Base-by-base conservation (phyloP, 2,888 invertebrate genomes). In the Acrocyrtus sp. region DNA sequence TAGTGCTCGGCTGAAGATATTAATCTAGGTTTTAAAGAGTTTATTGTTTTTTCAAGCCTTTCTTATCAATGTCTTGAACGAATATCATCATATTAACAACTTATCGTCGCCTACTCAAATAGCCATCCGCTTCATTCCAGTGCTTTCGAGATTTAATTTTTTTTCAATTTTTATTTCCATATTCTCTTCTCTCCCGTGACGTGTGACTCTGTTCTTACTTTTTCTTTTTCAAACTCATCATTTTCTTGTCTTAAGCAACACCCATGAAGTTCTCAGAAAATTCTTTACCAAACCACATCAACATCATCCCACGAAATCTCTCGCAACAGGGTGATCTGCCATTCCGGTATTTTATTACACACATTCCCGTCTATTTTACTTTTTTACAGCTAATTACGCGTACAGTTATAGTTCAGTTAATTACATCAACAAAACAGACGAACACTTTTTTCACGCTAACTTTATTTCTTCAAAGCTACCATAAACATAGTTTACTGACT, bases 21-120 rank as follows among this genome's bases (percentile, higher is more conserved):
- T 73, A 72, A 72, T 72, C 72, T 72, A 72, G 12, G 5, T 34
- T 34, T 34, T 34, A 34, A 34, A 53, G 66, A 72, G 72, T 72
- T 72, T 72, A 72, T 72, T 72, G 72, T 73, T 61, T 72, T 73
- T 73, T 73, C 72, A 73, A 73, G 72, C 72, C 72, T 72, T 73
- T 73, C 72, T 73, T 67, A 73, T 61, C 72, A 73, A 73, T 73
- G 72, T 73, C 66, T 73, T 73, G 66, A 67, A 67, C 66, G 67
- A 34, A 34, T 34, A 34, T 34, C 34, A 34, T 34, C 34, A 8
- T 34, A 5, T 34, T n/a, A n/a, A n/a, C 34, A 34, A 34, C 34
- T 34, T 60, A 54, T 67, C 61, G 66, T 61, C 62, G 61, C 67
- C 61, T 26, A 34, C 34, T 34, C 34, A 34, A n/a, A n/a, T n/a